A percentile compares a stretch with the other conserved stretches of the same genome.
Evolutionary conservation across 2,113 vertebrate genomes (phyloP).

Genomic region (Brachyhypopomus gauderio): DNA sequence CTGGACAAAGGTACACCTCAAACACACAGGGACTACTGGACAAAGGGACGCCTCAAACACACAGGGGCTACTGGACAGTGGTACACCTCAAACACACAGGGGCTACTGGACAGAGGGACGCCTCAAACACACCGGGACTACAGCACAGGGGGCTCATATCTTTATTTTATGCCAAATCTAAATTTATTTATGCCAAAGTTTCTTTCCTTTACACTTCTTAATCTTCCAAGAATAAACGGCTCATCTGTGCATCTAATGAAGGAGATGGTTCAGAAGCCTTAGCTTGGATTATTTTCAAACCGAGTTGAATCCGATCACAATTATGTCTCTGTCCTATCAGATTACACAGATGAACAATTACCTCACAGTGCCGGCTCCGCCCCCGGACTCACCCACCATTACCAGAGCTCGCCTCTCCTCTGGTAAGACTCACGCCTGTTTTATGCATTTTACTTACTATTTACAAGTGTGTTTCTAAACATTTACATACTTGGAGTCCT

Average conservation of each 20-base stretch:
- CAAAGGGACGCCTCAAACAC: too few species aligned
- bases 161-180: too few species aligned
- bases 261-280: not conserved
- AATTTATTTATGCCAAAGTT: too few species aligned
- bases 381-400: conserved; percentile 88
- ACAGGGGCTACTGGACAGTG: too few species aligned
- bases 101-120: too few species aligned
- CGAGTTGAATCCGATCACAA: not conserved
- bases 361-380: conserved; percentile 86
- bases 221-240: too few species aligned
- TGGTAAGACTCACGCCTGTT: conserved; percentile 72
- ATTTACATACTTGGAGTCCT: not conserved
- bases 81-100: too few species aligned
- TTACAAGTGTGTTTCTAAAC: not conserved
- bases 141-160: too few species aligned
- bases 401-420: conserved; percentile 88
- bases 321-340: conserved; percentile 52
- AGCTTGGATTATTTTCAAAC: not conserved
- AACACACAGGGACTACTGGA: too few species aligned
- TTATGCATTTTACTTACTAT: not conserved
- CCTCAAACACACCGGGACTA: too few species aligned
- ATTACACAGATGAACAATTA: conserved; percentile 85
- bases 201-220: not conserved
- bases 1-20: too few species aligned
- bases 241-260: too few species aligned